Base-by-base conservation (phyloP, 2,797 vertebrate species). In the Leptatherina wallacei region DNA sequence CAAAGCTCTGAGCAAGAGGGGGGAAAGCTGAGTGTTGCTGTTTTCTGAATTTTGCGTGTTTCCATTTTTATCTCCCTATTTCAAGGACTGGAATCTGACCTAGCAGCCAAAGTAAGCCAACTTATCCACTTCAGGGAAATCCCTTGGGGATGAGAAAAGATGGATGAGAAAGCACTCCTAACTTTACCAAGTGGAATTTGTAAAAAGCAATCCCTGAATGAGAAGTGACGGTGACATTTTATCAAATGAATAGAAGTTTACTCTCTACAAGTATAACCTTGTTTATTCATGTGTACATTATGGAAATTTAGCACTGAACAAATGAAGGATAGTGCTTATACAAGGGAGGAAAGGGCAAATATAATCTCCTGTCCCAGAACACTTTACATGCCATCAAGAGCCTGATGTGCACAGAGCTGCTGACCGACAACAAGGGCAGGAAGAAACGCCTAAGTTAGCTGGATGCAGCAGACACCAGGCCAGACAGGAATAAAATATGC, bases 1-100 rank as follows among this genome's bases (percentile, higher is more conserved):
- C 36, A 6, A 77, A 81, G 79, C 47, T 55, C 69, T 64, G 70
- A 70, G 75, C 77, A 27, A 54, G 51, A 61, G 33, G 35, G 62
- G 61, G 65, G 72, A 71, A 33, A 60, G 33, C 49, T 2, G 49
- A 75, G 40, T 60, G 71, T 79, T 91, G 69, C 78, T 91, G 75
- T 87, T 84, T 73, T 85, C 68, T 61, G 22, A 65, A 54, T 78
- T 81, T 71, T 76, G 67, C 54, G 55, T 61, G 66, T 78, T 76
- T 78, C 87, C 87, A 90, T 90, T 92, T 91, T 92, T 90, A 85
- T 56, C 29, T 63, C 77, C 84, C 78, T 89, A 85, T 90, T 93
- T 86, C 69, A 75, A 81, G 76, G 68, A 75, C 44, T 79, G 57
- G 64, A 67, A 77, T 81, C 71, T 68, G 75, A 77, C 79, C 74